Evolutionary conservation across 2,113 vertebrate species (phyloP).

Genomic region (Salvelinus sp.): DNA sequence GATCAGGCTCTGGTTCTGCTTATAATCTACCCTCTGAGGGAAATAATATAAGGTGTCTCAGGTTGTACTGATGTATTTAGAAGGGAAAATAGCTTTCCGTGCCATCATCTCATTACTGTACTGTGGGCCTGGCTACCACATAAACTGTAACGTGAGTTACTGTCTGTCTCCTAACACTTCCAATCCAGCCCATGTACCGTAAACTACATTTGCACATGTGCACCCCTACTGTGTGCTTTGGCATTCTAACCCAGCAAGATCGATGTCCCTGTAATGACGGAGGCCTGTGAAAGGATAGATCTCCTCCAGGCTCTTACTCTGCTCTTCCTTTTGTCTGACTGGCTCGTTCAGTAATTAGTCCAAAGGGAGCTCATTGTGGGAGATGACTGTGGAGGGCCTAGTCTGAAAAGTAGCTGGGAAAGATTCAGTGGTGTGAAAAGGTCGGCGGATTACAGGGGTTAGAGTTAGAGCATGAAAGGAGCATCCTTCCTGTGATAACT

Average conservation of each 20-base stretch:
- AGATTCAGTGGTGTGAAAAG: conserved; percentile 54
- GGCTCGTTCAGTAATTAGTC: conserved; percentile 34
- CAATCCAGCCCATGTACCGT: background rate
- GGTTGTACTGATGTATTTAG: conserved; percentile 23
- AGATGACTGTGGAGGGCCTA: conserved; percentile 7
- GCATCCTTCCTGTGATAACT: conserved; percentile 7
- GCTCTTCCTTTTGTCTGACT: no score
- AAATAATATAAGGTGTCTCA: conserved; percentile 29
- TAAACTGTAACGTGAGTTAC: background rate
- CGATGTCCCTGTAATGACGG: background rate
- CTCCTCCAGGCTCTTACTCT: background rate
- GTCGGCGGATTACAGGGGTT: conserved; percentile 51
- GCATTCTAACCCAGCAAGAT: background rate
- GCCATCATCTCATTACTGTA: background rate
- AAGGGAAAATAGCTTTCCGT: background rate
- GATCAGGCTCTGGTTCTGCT: conserved; percentile 17
- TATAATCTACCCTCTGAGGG: conserved; percentile 44
- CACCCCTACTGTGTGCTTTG: background rate
- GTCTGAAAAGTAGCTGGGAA: background rate
- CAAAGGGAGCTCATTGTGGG: conserved; percentile 40
- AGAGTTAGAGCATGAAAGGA: conserved; percentile 47
- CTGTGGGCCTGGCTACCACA: background rate
- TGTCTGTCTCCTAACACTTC: background rate
- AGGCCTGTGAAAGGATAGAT: no score
- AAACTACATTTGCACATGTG: background rate